Evolutionary conservation across 2,888 invertebrate species (phyloP).

Genomic region (Gerris lacustris): DNA sequence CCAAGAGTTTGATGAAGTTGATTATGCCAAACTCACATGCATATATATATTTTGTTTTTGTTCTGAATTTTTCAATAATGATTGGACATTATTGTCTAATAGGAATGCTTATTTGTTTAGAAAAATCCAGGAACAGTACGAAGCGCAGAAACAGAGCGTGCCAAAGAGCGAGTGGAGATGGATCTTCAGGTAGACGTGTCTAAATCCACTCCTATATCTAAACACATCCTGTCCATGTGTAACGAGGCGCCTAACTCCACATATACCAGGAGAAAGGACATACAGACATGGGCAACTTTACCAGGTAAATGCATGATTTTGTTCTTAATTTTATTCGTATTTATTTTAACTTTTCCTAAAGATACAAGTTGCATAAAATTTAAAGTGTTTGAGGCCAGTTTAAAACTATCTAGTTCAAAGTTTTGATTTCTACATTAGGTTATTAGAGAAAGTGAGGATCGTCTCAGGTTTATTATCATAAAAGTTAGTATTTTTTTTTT

Average conservation of each 20-base stretch:
- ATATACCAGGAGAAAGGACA: constrained; percentile 63
- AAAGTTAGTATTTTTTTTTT: too few relatives aligned
- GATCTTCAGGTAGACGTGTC: constrained; percentile 65
- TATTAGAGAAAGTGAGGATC: too few relatives aligned
- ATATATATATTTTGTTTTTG: too few relatives aligned
- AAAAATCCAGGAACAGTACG: constrained; percentile 77
- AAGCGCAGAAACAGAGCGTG: constrained; percentile 79
- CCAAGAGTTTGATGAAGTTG: too few relatives aligned
- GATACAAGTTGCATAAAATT: too few relatives aligned
- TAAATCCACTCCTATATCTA: constrained; percentile 55
- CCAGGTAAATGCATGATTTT: constrained; percentile 48
- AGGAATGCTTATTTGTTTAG: constrained; percentile 25
- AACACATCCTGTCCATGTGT: constrained; percentile 63
- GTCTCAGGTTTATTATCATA: too few relatives aligned
- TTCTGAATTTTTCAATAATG: too few relatives aligned
- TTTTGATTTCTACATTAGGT: too few relatives aligned
- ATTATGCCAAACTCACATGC: too few relatives aligned
- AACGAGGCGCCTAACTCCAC: constrained; percentile 62
- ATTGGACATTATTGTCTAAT: not conserved
- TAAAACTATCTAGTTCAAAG: too few relatives aligned
- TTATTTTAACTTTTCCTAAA: too few relatives aligned
- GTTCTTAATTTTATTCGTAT: not conserved
- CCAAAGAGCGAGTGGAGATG: constrained; percentile 69
- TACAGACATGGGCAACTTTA: constrained; percentile 63
- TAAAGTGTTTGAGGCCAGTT: too few relatives aligned